A percentile compares a stretch with the other conserved stretches of the same genome.
These are phyloP conservation scores for Yasuhikotakia modesta DNA, from an alignment of 2,797 vertebrate species.

Conservation along the genomic window DNA sequence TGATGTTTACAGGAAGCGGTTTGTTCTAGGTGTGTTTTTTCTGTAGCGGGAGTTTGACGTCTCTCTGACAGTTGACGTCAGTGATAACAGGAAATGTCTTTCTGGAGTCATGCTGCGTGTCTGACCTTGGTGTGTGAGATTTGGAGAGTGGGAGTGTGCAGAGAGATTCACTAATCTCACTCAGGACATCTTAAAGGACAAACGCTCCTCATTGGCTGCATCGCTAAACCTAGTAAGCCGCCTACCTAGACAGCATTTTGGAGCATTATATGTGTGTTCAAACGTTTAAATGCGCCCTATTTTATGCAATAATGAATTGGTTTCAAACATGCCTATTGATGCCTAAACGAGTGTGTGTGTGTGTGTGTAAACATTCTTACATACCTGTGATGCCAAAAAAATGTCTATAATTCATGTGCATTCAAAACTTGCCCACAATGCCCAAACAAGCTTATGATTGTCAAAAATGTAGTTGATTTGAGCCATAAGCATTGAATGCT, in stretches of 20 bases:
- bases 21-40: constrained; percentile 11
- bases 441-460: not conserved
- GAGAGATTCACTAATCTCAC: not conserved
- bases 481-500: too few species aligned
- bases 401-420: too few species aligned
- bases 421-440: not conserved
- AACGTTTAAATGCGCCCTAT: too few species aligned
- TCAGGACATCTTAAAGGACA: constrained; percentile 28
- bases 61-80: constrained; percentile 35
- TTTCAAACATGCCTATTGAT: not conserved
- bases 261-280: not conserved
- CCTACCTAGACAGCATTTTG: not conserved
- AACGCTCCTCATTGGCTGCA: constrained; percentile 11
- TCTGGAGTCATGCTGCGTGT: constrained; percentile 29
- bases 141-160: constrained; percentile 39
- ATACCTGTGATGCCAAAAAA: too few species aligned
- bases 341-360: not conserved
- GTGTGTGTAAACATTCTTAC: not conserved
- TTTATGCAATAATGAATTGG: not conserved
- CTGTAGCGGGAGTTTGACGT: constrained; percentile 30
- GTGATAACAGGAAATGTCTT: constrained; percentile 43
- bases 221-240: constrained; percentile 5
- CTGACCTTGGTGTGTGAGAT: constrained; percentile 55
- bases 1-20: constrained; percentile 6
- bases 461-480: not conserved